phyloP scores from a whole-genome alignment of 1,140 invertebrate genomes.

The Danaus melanippus region DNA sequence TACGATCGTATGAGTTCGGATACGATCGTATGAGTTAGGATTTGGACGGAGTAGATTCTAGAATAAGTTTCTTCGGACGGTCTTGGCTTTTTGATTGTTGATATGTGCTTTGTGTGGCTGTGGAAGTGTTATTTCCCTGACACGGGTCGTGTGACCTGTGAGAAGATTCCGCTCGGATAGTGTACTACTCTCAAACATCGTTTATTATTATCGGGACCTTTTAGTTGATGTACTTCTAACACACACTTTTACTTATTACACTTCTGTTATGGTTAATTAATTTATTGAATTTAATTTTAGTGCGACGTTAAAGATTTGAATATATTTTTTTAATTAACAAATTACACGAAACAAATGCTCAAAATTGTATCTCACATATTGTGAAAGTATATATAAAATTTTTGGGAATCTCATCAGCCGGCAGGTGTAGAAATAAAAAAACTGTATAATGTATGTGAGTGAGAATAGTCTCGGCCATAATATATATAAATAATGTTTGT shows the following conservation, averaged over 20 bases:
- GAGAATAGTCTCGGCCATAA: constrained; percentile 31
- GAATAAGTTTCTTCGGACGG: too few species aligned
- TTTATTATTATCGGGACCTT: constrained; percentile 2
- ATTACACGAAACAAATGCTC: too few species aligned
- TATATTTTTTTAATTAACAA: too few species aligned
- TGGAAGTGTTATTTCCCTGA: constrained; percentile 4
- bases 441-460: constrained; percentile 18
- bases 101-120: constrained; percentile 5
- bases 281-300: too few species aligned
- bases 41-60: too few species aligned
- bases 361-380: too few species aligned
- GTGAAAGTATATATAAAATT: neutral
- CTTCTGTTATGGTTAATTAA: too few species aligned
- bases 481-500: constrained; percentile 13
- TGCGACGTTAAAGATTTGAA: too few species aligned
- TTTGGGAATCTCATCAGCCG: constrained; percentile 16
- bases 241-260: too few species aligned
- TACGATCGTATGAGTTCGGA: too few species aligned
- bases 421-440: constrained; percentile 18
- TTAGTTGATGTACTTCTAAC: constrained; percentile 7
- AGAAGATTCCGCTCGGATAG: constrained; percentile 21
- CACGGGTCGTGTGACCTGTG: too few species aligned
- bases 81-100: constrained; percentile 3
- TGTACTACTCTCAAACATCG: constrained; percentile 8
- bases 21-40: too few species aligned